phyloP scores from a whole-genome alignment of 1,140 invertebrate species.

The Drosophila lacteicornis region DNA sequence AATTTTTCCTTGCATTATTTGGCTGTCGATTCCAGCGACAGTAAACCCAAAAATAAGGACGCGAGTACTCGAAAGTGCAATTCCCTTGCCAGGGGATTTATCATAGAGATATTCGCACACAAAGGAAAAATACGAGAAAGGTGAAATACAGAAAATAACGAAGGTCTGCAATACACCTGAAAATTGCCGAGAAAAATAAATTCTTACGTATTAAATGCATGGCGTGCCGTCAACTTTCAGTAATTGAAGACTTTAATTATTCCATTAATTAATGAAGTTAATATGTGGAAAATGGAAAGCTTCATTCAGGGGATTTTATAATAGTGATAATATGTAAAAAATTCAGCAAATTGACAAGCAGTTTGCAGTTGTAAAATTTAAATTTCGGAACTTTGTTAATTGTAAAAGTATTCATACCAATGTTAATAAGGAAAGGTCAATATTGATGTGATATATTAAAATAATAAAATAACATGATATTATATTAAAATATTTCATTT shows the following conservation, averaged over 20 bases:
- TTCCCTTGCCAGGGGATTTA: conserved; percentile 11
- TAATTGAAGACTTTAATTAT: not conserved
- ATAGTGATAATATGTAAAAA: not conserved
- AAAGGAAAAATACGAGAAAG: not conserved
- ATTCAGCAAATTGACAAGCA: too few species aligned
- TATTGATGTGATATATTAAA: too few species aligned
- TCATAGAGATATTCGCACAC: not conserved
- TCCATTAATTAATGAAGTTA: not conserved
- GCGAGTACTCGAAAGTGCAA: conserved; percentile 3
- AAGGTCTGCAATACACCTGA: not conserved
- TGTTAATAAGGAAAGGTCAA: too few species aligned
- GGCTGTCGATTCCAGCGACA: conserved; percentile 52
- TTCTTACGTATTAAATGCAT: not conserved
- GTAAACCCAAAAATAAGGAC: conserved; percentile 30
- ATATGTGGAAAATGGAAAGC: not conserved
- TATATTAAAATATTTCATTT: too few species aligned
- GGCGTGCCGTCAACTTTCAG: not conserved
- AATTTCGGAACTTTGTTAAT: too few species aligned
- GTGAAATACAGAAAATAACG: not conserved
- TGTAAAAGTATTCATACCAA: too few species aligned
- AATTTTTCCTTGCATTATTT: conserved; percentile 61
- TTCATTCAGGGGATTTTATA: not conserved
- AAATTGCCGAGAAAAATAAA: not conserved
- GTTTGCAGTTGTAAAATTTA: too few species aligned
- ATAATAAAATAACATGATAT: too few species aligned